Percentiles rank a stretch among this genome's conserved stretches.
phyloP scores from a whole-genome alignment of 2,797 vertebrate genomes.

The Artibeus lituratus region DNA sequence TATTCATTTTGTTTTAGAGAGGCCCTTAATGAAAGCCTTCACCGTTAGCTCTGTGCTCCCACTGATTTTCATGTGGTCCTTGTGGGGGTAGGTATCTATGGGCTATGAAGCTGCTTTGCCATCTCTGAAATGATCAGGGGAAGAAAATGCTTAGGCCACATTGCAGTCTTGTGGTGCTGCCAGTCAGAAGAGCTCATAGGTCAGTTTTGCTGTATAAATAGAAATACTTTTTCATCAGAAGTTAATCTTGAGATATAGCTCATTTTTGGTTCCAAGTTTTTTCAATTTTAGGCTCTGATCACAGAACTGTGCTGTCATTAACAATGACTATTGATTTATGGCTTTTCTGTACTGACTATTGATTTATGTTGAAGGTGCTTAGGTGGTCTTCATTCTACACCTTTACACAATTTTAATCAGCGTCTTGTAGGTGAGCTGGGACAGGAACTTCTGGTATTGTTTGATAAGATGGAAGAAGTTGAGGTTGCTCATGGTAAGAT shows the following conservation, averaged over 20 bases:
- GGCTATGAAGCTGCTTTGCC: slow-evolving; percentile 31
- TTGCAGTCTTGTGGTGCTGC: background rate
- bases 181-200: background rate
- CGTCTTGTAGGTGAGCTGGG: background rate
- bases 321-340: background rate
- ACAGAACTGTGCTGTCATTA: background rate
- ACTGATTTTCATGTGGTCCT: slow-evolving; percentile 66
- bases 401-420: background rate
- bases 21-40: slow-evolving; percentile 66
- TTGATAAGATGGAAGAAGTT: background rate
- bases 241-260: slow-evolving; percentile 21
- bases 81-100: slow-evolving; percentile 65
- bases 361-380: background rate
- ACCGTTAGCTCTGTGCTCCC: slow-evolving; percentile 33
- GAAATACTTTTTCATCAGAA: background rate
- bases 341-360: background rate
- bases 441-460: background rate
- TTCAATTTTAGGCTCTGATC: background rate
- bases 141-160: background rate
- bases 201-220: background rate
- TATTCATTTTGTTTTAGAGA: slow-evolving; percentile 70
- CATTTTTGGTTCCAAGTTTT: background rate
- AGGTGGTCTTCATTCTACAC: background rate
- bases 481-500: background rate
- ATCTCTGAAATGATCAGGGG: background rate